Base-by-base conservation (phyloP, 2,113 vertebrate genomes). In the Brachyhypopomus gauderio region DNA sequence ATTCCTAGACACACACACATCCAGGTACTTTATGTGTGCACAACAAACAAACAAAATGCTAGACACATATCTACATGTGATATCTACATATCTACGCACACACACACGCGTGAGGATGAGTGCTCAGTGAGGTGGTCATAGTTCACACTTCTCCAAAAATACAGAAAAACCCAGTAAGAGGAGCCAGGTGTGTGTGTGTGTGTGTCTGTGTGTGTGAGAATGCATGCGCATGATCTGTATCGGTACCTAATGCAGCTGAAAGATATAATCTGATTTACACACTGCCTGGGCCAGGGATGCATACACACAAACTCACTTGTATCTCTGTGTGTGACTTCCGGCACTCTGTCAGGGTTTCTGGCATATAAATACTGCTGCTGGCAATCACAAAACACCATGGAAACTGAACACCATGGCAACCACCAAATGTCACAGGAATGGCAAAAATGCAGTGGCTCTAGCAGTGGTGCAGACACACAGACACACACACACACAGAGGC, bases 371-470 rank as follows among this genome's bases (percentile, higher is more conserved):
- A 52, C 2, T 52, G 12, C 45, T 52, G 14, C 45, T 52, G 60
- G 23, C 60, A 27, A 63, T 23, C 25, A 75, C 66, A 23, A 41
- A 34, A 20, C 11, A 0, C 14, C 60, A 27, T 12, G 60, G 60
- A 23, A 63, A 63, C 22, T 12, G 45, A 52, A 52, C 45, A 52
- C 60, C 60, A 63, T 25, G 60, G 60, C 60, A 63, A 63, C 60
- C 23, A 63, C 60, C 27, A 63, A 63, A 63, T 63, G 20, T 25
- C 60, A 63, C 4, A 1, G 58, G 27, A 36, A 19, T 59, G 25
- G 71, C 72, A 77, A 85, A 86, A 36, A 87, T 87, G 84, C 63
- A 85, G 81, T 52, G 3, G 79, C 56, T 59, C 72, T 9, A 69
- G 83, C 66, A 77, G 7, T 56, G 56, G 36, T 19, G 36, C 17